Conservation (phyloP, 1,140 invertebrate genomes). For the Reticulitermes speratus region DNA sequence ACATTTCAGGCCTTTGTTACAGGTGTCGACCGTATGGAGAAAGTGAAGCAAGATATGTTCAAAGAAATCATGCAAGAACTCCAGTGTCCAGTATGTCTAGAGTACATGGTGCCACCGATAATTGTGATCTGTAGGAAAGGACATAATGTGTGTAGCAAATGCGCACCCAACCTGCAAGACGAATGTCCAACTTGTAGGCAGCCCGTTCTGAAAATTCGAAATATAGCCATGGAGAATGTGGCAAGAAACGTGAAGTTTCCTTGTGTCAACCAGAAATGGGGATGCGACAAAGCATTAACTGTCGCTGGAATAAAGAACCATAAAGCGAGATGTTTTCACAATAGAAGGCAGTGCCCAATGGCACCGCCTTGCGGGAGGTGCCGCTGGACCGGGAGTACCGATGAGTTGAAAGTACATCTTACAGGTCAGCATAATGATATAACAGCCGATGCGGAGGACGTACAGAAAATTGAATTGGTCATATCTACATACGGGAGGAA, state of each 20-base stretch:
- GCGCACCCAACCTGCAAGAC: constrained; percentile 59
- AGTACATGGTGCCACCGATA: constrained; percentile 71
- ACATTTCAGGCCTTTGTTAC: no score
- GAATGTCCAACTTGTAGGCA: constrained; percentile 73
- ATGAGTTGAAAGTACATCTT: background rate
- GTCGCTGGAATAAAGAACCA: background rate
- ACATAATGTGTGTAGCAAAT: constrained; percentile 72
- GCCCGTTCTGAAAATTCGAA: constrained; percentile 66
- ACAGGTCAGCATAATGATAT: background rate
- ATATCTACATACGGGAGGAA: background rate
- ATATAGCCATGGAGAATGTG: constrained; percentile 70
- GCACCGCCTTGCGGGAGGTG: background rate
- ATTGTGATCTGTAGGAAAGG: constrained; percentile 69
- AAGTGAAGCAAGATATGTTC: background rate
- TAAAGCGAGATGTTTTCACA: background rate
- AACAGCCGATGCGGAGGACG: background rate
- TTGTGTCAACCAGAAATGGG: constrained; percentile 37
- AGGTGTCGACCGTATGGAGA: no score
- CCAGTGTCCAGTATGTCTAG: constrained; percentile 79
- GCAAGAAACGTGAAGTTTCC: constrained; percentile 39
- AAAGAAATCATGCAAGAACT: constrained; percentile 38
- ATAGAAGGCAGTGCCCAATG: background rate
- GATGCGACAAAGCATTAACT: background rate
- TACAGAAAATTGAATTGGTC: background rate
- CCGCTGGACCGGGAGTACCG: background rate